Evolutionary conservation across 2,888 invertebrate species (phyloP).

Genomic region (Euphydryas editha): DNA sequence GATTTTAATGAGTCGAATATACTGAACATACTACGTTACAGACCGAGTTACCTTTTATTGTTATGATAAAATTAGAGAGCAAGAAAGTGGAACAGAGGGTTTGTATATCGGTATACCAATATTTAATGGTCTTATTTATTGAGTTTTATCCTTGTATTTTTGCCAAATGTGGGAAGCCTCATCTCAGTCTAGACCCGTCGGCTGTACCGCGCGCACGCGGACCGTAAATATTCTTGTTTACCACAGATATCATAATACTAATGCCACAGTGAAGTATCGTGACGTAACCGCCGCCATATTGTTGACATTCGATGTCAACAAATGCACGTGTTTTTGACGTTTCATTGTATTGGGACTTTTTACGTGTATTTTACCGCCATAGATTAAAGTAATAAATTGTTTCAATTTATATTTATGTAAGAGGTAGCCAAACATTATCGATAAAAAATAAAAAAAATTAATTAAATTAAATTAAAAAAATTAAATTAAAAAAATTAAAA

Average conservation of each 20-base stretch:
- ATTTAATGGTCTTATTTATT: constrained; percentile 64
- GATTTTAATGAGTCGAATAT: constrained; percentile 23
- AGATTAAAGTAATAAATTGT: background rate
- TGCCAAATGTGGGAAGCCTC: constrained; percentile 57
- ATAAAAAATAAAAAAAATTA: too few species aligned
- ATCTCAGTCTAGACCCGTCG: constrained; percentile 73
- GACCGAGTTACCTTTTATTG: constrained; percentile 10
- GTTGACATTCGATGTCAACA: constrained; percentile 16
- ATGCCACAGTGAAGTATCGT: constrained; percentile 22
- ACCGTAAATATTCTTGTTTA: constrained; percentile 35
- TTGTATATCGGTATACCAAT: constrained; percentile 26
- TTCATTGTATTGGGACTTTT: background rate
- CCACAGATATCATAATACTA: constrained; percentile 10
- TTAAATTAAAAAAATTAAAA: too few species aligned
- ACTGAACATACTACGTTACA: constrained; percentile 11
- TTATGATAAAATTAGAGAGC: constrained; percentile 18
- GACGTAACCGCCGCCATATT: constrained; percentile 12
- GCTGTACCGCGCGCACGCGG: constrained; percentile 66
- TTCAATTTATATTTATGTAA: too few species aligned
- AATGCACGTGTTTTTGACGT: constrained; percentile 18
- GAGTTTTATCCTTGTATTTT: constrained; percentile 65
- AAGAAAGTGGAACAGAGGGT: background rate
- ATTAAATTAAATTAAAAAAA: too few species aligned
- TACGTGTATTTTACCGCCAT: background rate
- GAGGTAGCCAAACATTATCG: too few species aligned